Evolutionary conservation across 2,113 vertebrate genomes (phyloP).

Genomic region (Vireo altiloquus): DNA sequence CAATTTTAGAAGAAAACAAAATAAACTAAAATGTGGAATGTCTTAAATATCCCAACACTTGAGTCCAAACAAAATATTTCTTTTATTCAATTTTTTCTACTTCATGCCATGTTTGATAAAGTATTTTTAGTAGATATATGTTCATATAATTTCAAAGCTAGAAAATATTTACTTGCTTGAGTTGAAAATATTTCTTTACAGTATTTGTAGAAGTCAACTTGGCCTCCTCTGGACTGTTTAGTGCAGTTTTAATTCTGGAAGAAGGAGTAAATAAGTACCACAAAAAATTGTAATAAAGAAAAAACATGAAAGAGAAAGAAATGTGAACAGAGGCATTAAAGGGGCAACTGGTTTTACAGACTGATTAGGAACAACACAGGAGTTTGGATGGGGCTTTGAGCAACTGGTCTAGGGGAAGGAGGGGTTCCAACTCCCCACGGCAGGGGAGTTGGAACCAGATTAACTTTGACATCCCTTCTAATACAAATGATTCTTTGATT

Average conservation of each 20-base stretch:
- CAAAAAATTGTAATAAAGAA: background rate
- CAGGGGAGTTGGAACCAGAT: background rate
- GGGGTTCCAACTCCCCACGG: rapidly evolving
- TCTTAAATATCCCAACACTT: background rate
- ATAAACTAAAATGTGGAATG: background rate
- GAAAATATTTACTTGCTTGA: background rate
- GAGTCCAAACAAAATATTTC: background rate
- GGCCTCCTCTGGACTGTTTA: background rate
- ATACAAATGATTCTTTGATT: background rate
- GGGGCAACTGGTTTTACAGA: background rate
- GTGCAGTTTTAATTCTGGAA: background rate
- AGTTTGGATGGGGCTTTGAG: background rate
- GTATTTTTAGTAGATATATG: background rate
- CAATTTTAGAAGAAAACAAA: background rate
- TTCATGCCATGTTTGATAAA: background rate
- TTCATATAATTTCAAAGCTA: background rate
- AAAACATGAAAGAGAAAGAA: background rate
- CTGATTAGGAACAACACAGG: background rate
- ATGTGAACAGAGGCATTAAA: background rate
- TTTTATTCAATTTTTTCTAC: background rate
- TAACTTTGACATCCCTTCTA: background rate
- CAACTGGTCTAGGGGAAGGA: background rate
- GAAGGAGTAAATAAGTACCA: background rate
- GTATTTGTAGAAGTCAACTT: background rate
- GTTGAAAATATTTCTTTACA: background rate